Conservation (phyloP, 2,888 invertebrate species). For the Andrena bucephala region DNA sequence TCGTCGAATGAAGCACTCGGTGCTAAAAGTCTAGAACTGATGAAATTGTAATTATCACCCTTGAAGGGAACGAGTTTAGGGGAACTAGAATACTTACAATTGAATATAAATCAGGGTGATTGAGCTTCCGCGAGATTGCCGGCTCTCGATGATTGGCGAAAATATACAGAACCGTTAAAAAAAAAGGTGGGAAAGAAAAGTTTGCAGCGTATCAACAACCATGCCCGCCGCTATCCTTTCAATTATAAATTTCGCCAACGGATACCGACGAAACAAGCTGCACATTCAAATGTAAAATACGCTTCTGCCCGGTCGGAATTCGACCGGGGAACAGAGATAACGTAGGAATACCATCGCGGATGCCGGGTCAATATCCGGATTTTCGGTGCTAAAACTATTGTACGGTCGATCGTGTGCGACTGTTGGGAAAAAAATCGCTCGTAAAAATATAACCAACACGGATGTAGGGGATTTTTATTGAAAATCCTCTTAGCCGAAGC, state of each 20-base stretch:
- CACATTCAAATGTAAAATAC: slow-evolving; percentile 53
- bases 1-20: too few species aligned
- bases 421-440: background rate
- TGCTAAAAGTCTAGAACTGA: too few species aligned
- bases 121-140: too few species aligned
- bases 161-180: background rate
- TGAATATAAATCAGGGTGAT: too few species aligned
- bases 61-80: too few species aligned
- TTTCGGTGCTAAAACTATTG: slow-evolving; percentile 41
- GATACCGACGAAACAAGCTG: slow-evolving; percentile 36
- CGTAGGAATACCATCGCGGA: slow-evolving; percentile 44
- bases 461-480: background rate
- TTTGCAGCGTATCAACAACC: background rate
- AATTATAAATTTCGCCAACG: slow-evolving; percentile 44
- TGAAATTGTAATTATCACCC: too few species aligned
- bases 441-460: background rate
- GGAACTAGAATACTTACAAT: too few species aligned
- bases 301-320: slow-evolving; percentile 18
- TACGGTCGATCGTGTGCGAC: slow-evolving; percentile 3
- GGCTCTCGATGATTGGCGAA: too few species aligned
- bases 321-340: slow-evolving; percentile 46
- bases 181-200: background rate
- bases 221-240: slow-evolving; percentile 30
- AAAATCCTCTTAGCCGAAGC: slow-evolving; percentile 3
- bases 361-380: slow-evolving; percentile 51